Conservation (phyloP, 2,888 invertebrate species). For the Platypus cylindrus region DNA sequence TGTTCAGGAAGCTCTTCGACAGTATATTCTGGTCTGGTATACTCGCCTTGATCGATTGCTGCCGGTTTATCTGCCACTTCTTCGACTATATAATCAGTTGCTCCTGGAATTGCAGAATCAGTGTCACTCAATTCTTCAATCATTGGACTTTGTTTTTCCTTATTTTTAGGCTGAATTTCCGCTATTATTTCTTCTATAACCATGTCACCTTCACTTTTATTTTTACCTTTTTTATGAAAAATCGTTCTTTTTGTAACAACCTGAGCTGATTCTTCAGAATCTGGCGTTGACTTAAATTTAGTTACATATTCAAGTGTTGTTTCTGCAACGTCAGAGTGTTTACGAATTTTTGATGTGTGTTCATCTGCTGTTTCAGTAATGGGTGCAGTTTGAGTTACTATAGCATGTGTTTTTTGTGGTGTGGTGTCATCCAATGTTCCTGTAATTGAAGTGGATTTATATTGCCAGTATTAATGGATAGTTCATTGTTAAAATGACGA, state of each 20-base stretch:
- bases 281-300: constrained; percentile 42
- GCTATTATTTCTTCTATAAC: constrained; percentile 40
- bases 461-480: too few species aligned
- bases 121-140: constrained; percentile 21
- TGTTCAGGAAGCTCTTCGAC: constrained; percentile 33
- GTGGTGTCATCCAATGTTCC: constrained; percentile 32
- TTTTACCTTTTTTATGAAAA: constrained; percentile 30
- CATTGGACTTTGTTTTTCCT: constrained; percentile 13
- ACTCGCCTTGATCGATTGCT: too few species aligned
- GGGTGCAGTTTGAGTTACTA: constrained; percentile 29
- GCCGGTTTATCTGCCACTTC: constrained; percentile 24
- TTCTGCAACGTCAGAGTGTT: constrained; percentile 35
- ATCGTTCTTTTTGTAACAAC: constrained; percentile 46
- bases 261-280: constrained; percentile 40
- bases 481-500: too few species aligned
- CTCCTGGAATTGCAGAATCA: constrained; percentile 8
- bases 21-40: constrained; percentile 7
- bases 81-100: constrained; percentile 11
- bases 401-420: constrained; percentile 33
- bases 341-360: constrained; percentile 28
- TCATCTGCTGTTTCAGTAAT: constrained; percentile 29
- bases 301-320: constrained; percentile 48
- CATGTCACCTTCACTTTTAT: constrained; percentile 33
- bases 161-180: constrained; percentile 21
- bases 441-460: constrained; percentile 26